Evolutionary conservation across 2,888 invertebrate genomes (phyloP).

Genomic region (Cephonodes hylas): DNA sequence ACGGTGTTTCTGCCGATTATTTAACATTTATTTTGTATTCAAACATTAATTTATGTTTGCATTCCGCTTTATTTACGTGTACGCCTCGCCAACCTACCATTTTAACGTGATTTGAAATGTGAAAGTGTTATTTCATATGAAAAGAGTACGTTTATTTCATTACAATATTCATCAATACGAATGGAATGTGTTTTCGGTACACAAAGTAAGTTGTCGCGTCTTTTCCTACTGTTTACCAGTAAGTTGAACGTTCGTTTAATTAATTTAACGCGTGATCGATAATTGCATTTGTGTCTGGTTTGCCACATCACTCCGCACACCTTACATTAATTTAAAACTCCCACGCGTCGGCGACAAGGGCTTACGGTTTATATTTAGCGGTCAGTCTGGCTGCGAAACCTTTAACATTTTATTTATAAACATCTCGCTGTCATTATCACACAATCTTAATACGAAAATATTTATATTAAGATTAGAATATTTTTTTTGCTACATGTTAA

Average conservation of each 20-base stretch:
- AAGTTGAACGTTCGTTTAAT: neutral
- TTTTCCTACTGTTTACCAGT: neutral
- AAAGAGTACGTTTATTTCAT: constrained; percentile 31
- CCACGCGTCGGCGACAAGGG: neutral
- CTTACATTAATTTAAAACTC: neutral
- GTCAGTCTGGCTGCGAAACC: neutral
- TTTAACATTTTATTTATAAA: neutral
- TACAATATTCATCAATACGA: constrained; percentile 44
- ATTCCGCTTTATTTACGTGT: neutral
- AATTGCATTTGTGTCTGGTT: neutral
- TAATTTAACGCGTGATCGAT: neutral
- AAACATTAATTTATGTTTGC: constrained; percentile 10
- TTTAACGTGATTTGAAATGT: constrained; percentile 25
- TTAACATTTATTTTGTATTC: neutral
- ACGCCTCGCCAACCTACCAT: neutral
- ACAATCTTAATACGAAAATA: no score
- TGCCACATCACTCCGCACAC: constrained; percentile 5
- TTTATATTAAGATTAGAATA: no score
- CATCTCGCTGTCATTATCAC: neutral
- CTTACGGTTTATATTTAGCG: neutral
- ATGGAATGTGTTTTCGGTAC: constrained; percentile 60
- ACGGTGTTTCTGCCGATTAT: constrained; percentile 19
- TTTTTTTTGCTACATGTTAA: no score
- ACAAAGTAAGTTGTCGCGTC: constrained; percentile 49
- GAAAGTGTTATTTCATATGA: constrained; percentile 31